Evolutionary conservation across 1,140 invertebrate genomes (phyloP).

Genomic region (Drosophila pruinosa): DNA sequence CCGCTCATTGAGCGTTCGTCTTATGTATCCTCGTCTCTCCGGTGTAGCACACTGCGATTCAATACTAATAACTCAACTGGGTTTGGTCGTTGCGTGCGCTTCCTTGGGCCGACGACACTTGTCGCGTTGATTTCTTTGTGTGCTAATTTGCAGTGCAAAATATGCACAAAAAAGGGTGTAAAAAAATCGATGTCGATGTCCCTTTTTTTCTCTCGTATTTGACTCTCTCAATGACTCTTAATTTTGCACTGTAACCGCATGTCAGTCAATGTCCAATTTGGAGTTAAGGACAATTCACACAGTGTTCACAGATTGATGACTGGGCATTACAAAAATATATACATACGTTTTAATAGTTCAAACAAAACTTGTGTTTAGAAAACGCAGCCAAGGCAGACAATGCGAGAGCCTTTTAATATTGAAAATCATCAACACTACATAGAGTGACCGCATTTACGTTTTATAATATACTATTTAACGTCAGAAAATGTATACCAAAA

Average conservation of each 20-base stretch:
- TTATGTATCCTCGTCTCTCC: constrained; percentile 9
- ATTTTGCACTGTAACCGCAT: constrained; percentile 7
- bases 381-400: constrained; percentile 42
- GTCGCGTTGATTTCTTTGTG: constrained; percentile 48
- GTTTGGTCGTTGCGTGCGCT: not conserved
- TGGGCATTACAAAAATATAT: constrained; percentile 37
- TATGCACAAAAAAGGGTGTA: constrained; percentile 71
- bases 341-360: constrained; percentile 20
- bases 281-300: constrained; percentile 3
- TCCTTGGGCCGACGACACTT: constrained; percentile 11
- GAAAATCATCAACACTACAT: constrained; percentile 60
- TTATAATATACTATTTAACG: not conserved
- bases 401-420: constrained; percentile 56
- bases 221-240: not conserved
- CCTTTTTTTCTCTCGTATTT: constrained; percentile 41
- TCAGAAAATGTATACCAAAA: not conserved
- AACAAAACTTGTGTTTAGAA: constrained; percentile 46
- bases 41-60: not conserved
- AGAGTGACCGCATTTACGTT: not conserved
- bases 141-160: constrained; percentile 39
- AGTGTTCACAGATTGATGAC: constrained; percentile 10
- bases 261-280: not conserved
- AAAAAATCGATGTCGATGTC: constrained; percentile 78
- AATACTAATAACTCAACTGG: constrained; percentile 5
- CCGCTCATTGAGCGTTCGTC: constrained; percentile 55